These are phyloP conservation scores for Lepisosteus osseus DNA, from an alignment of 2,113 vertebrate species.

Conservation along the genomic window DNA sequence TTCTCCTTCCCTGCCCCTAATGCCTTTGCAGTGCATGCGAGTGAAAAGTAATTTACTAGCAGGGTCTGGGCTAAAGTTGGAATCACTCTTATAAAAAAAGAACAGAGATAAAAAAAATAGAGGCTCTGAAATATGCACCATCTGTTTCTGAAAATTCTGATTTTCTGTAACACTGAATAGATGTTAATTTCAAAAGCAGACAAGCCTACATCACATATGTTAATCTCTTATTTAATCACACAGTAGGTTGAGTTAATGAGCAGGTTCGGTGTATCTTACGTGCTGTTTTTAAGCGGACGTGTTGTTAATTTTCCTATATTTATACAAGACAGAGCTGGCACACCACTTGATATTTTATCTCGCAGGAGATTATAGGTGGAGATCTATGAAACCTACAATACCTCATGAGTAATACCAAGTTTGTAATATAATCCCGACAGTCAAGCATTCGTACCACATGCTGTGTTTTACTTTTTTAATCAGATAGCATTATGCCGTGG, in stretches of 20 bases:
- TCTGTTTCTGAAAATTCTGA: neutral
- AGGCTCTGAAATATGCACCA: no score
- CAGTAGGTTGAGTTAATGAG: constrained; percentile 1
- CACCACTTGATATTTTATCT: no score
- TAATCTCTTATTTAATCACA: neutral
- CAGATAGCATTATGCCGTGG: neutral
- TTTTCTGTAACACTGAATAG: neutral
- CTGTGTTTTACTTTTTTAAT: neutral
- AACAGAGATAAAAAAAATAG: no score
- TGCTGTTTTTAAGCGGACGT: neutral
- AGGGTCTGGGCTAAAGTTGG: neutral
- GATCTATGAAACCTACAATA: neutral
- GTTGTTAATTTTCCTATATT: no score
- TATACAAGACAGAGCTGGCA: no score
- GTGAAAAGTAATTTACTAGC: neutral
- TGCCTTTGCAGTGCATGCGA: neutral
- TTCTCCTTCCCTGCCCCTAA: neutral
- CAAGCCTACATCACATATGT: constrained; percentile 2
- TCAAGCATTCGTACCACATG: neutral
- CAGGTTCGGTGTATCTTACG: neutral
- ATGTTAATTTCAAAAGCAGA: neutral
- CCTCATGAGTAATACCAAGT: neutral
- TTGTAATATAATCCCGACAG: neutral
- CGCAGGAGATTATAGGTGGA: neutral
- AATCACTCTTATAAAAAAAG: no score